phyloP scores from a whole-genome alignment of 2,113 vertebrate genomes.

The Aphelocoma coerulescens region DNA sequence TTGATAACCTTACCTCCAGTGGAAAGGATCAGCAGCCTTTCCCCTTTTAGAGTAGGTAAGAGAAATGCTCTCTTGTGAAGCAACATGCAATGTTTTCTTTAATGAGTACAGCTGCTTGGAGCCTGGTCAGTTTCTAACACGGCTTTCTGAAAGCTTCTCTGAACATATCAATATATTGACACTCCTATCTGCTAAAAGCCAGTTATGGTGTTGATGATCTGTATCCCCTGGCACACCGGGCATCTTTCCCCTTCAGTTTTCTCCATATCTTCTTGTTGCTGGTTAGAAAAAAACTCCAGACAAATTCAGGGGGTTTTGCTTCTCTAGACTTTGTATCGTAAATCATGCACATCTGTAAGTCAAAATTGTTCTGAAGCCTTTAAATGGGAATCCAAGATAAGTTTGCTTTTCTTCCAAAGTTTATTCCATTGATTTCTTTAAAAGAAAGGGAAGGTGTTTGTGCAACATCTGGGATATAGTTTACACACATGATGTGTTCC shows the following conservation, averaged over 20 bases:
- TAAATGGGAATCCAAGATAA: neutral
- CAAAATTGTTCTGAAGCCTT: neutral
- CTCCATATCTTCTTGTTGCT: neutral
- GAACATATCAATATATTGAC: neutral
- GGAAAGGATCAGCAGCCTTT: neutral
- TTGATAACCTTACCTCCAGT: neutral
- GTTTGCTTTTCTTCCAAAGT: neutral
- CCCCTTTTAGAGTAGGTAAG: neutral
- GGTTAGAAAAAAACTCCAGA: fast-evolving
- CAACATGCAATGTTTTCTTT: neutral
- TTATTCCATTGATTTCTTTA: neutral
- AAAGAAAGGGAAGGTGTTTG: neutral
- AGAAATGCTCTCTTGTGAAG: neutral
- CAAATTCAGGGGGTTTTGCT: neutral
- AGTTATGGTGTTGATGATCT: neutral
- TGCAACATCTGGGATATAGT: neutral
- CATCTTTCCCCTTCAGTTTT: neutral
- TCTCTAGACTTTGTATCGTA: neutral
- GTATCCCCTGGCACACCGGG: neutral
- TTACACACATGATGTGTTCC: neutral
- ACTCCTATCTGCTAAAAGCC: neutral
- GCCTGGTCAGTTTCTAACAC: neutral
- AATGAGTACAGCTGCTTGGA: neutral
- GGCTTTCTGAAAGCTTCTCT: neutral
- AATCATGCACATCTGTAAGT: neutral